These are phyloP conservation scores for Avahi laniger DNA, from an alignment of 2,797 vertebrate genomes.

Conservation along the genomic window DNA sequence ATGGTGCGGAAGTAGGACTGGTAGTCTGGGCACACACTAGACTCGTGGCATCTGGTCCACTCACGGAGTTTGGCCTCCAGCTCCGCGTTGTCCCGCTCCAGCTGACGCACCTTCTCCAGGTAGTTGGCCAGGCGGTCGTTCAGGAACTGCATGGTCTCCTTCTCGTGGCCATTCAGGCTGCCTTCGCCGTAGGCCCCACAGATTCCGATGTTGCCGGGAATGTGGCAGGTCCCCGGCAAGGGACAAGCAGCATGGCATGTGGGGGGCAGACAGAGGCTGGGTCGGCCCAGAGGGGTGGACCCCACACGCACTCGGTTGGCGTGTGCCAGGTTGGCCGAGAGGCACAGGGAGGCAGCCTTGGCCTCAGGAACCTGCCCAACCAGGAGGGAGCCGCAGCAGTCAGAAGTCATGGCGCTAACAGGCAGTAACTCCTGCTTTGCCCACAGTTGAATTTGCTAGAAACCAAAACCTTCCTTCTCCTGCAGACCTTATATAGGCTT, in stretches of 20 bases:
- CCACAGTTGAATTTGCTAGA: not conserved
- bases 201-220: not conserved
- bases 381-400: not conserved
- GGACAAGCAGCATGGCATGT: not conserved
- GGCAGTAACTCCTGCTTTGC: not conserved
- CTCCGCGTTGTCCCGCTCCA: constrained; percentile 85
- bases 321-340: not conserved
- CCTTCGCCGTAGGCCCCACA: not conserved
- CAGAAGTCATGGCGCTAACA: not conserved
- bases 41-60: constrained; percentile 86
- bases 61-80: constrained; percentile 88
- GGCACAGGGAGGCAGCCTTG: not conserved
- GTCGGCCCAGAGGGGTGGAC: not conserved
- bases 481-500: constrained; percentile 39
- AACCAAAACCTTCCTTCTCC: not conserved
- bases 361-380: not conserved
- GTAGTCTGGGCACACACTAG: constrained; percentile 84
- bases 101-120: constrained; percentile 89
- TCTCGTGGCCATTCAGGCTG: not conserved
- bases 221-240: not conserved
- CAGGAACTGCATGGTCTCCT: constrained; percentile 90
- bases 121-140: constrained; percentile 91
- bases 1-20: constrained; percentile 83
- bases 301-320: not conserved
- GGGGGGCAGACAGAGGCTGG: constrained; percentile 38